phyloP scores from a whole-genome alignment of 2,113 vertebrate genomes.

The Jaculus jaculus region DNA sequence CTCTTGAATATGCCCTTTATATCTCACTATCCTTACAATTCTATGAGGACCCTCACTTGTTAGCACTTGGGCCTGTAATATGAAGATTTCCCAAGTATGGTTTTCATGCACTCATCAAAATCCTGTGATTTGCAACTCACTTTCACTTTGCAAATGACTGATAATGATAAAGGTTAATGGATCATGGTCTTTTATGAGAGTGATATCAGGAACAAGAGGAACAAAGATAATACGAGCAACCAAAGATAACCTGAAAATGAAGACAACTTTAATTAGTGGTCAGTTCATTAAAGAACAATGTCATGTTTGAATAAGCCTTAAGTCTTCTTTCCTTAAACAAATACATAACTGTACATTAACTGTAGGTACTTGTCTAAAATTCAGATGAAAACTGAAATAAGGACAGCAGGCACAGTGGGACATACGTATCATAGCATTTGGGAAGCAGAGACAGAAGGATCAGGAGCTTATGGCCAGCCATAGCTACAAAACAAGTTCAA shows the following conservation, averaged over 20 bases:
- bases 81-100: neutral
- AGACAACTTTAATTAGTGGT: neutral
- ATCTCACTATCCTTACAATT: constrained; percentile 1
- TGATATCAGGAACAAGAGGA: neutral
- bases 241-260: neutral
- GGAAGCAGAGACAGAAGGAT: neutral
- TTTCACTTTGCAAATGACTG: neutral
- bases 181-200: neutral
- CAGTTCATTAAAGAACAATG: constrained; percentile 2
- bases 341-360: neutral
- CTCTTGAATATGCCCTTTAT: neutral
- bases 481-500: neutral
- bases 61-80: neutral
- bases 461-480: neutral
- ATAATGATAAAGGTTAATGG: neutral
- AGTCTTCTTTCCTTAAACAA: constrained; percentile 12
- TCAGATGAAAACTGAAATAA: neutral
- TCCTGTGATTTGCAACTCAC: neutral
- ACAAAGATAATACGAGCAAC: neutral
- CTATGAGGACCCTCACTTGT: neutral
- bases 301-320: constrained; percentile 14
- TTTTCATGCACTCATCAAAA: neutral
- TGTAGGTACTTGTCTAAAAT: neutral
- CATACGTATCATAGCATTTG: neutral
- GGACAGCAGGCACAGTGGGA: neutral